phyloP scores from a whole-genome alignment of 2,113 vertebrate species.

The Onychostoma macrolepis region DNA sequence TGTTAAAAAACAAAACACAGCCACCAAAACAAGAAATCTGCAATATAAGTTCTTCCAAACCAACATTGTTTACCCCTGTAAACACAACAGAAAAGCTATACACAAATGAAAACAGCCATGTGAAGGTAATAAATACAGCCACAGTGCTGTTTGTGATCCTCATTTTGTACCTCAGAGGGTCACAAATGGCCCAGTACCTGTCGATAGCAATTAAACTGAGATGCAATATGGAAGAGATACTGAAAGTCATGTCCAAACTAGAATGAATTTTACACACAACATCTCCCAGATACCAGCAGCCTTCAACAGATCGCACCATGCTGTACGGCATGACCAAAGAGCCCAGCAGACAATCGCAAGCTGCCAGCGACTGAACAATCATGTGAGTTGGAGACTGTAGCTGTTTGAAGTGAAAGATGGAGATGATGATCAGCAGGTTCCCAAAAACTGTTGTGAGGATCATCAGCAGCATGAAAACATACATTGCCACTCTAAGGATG shows the following conservation, averaged over 20 bases:
- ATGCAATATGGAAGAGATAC: slow-evolving; percentile 53
- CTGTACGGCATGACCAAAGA: slow-evolving; percentile 80
- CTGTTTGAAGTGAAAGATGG: slow-evolving; percentile 65
- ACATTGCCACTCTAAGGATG: slow-evolving; percentile 45
- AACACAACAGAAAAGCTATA: slow-evolving; percentile 51
- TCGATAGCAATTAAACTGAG: slow-evolving; percentile 58
- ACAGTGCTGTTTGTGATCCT: slow-evolving; percentile 48
- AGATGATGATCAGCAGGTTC: slow-evolving; percentile 62
- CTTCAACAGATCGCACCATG: slow-evolving; percentile 53
- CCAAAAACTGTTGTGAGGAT: slow-evolving; percentile 66
- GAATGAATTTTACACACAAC: slow-evolving; percentile 54
- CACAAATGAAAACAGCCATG: slow-evolving; percentile 52
- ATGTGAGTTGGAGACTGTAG: slow-evolving; percentile 61
- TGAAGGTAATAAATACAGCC: slow-evolving; percentile 27
- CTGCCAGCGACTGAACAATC: slow-evolving; percentile 58
- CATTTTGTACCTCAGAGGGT: slow-evolving; percentile 50
- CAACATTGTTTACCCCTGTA: slow-evolving; percentile 40
- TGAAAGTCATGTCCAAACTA: slow-evolving; percentile 54
- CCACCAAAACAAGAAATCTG: slow-evolving; percentile 16
- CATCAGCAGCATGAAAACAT: slow-evolving; percentile 53
- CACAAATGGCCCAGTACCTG: slow-evolving; percentile 57
- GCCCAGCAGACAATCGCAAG: slow-evolving; percentile 59
- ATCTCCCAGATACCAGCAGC: slow-evolving; percentile 60
- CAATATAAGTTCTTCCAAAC: slow-evolving; percentile 33
- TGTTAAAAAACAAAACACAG: slow-evolving; percentile 38